phyloP scores from a whole-genome alignment of 2,888 invertebrate genomes.

The Doris montereyensis region DNA sequence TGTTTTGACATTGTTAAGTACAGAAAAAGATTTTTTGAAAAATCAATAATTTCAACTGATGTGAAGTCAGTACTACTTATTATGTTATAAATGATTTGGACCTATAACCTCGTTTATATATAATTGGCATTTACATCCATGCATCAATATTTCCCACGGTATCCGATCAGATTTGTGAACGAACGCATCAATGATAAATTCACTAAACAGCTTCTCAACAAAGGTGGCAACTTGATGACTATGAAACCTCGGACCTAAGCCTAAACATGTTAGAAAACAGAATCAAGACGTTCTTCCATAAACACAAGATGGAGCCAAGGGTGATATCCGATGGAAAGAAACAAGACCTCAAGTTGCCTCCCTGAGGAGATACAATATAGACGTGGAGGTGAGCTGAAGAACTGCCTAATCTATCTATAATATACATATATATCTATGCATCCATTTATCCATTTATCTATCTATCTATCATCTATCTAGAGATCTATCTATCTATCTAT shows the following conservation, averaged over 20 bases:
- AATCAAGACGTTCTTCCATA: slow-evolving; percentile 58
- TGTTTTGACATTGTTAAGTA: no score
- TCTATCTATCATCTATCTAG: no score
- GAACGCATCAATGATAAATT: slow-evolving; percentile 52
- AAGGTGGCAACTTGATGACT: slow-evolving; percentile 53
- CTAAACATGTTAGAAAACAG: slow-evolving; percentile 60
- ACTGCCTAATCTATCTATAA: no score
- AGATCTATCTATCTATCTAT: no score
- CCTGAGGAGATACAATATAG: slow-evolving; percentile 57
- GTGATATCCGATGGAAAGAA: slow-evolving; percentile 40
- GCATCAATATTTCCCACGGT: no score
- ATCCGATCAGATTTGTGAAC: slow-evolving; percentile 54
- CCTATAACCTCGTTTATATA: no score
- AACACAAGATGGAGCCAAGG: slow-evolving; percentile 48
- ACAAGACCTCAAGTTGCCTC: slow-evolving; percentile 55
- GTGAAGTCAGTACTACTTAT: no score
- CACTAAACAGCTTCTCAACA: slow-evolving; percentile 32
- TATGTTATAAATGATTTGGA: no score
- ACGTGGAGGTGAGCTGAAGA: slow-evolving; percentile 48
- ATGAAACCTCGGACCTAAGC: slow-evolving; percentile 61
- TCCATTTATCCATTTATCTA: no score
- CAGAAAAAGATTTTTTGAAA: no score
- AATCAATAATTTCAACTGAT: no score
- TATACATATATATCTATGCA: background rate
- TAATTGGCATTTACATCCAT: no score